phyloP scores from a whole-genome alignment of 2,888 invertebrate species.

The Mimumesa dahlbomi region DNA sequence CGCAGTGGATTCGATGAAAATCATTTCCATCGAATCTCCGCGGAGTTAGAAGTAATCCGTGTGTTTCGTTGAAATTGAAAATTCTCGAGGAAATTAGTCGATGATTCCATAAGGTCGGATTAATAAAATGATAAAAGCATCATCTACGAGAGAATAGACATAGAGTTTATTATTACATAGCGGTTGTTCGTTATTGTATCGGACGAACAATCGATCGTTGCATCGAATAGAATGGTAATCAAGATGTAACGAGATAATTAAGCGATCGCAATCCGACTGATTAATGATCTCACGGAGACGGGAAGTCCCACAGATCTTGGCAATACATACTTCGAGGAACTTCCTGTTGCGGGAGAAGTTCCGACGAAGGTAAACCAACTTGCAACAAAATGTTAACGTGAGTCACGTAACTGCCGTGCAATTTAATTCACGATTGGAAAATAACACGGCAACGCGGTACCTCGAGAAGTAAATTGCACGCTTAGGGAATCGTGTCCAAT shows the following conservation, averaged over 20 bases:
- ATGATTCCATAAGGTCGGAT: background rate
- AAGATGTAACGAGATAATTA: slow-evolving; percentile 16
- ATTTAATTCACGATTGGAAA: slow-evolving; percentile 42
- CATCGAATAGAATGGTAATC: slow-evolving; percentile 29
- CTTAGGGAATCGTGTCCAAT: no score
- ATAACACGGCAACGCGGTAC: no score
- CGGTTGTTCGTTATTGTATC: no score
- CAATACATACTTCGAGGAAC: slow-evolving; percentile 23
- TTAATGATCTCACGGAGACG: slow-evolving; percentile 27
- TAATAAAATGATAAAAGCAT: background rate
- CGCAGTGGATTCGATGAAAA: background rate
- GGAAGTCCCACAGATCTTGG: slow-evolving; percentile 21
- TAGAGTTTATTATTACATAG: no score
- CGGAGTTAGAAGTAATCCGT: background rate
- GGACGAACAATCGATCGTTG: no score
- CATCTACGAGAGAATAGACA: no score
- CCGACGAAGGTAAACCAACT: slow-evolving; percentile 8
- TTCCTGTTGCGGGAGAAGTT: slow-evolving; percentile 18
- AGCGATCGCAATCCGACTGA: slow-evolving; percentile 14
- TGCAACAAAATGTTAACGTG: slow-evolving; percentile 27
- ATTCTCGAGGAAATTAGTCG: slow-evolving; percentile 4
- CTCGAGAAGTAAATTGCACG: slow-evolving; percentile 9
- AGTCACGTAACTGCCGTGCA: slow-evolving; percentile 23
- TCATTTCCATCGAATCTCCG: background rate
- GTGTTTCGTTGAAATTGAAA: background rate